Conservation (phyloP, 2,113 vertebrate species). For the Lophotis ruficrista region DNA sequence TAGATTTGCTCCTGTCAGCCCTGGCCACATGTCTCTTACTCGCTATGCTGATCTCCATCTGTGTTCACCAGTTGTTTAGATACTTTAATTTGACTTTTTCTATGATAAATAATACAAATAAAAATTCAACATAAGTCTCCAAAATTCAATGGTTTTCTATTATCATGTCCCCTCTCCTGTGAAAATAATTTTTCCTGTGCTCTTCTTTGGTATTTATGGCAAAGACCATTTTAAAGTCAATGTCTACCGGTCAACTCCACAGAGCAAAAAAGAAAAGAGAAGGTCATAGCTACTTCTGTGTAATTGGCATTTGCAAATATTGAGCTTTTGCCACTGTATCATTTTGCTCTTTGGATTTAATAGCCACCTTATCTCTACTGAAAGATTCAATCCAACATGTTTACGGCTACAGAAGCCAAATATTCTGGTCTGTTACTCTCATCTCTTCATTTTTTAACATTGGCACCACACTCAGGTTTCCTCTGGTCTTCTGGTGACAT, state of each 20-base stretch:
- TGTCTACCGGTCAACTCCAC: not conserved
- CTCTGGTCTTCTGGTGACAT: conserved; percentile 35
- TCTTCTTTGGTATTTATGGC: not conserved
- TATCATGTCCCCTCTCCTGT: not conserved
- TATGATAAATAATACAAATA: not conserved
- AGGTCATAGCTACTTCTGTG: not conserved
- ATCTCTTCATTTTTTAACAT: conserved; percentile 1
- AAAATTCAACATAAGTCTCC: not conserved
- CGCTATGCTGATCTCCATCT: not conserved
- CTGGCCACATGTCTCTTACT: not conserved
- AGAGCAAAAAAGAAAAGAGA: not conserved
- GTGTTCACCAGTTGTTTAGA: not conserved
- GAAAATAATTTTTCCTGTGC: not conserved
- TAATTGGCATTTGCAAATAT: not conserved
- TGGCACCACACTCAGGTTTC: conserved; percentile 20
- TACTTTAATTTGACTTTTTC: not conserved
- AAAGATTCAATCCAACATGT: conserved; percentile 15
- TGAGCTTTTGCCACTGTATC: not conserved
- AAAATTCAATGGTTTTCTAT: not conserved
- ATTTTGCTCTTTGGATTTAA: conserved; percentile 6
- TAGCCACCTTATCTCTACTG: not conserved
- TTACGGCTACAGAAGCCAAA: not conserved
- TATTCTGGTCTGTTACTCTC: conserved; percentile 38
- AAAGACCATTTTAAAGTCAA: not conserved
- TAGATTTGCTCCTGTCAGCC: not conserved